A percentile compares a stretch with the other conserved stretches of the same genome.
phyloP scores from a whole-genome alignment of 1,140 invertebrate genomes.

The Achroia grisella region DNA sequence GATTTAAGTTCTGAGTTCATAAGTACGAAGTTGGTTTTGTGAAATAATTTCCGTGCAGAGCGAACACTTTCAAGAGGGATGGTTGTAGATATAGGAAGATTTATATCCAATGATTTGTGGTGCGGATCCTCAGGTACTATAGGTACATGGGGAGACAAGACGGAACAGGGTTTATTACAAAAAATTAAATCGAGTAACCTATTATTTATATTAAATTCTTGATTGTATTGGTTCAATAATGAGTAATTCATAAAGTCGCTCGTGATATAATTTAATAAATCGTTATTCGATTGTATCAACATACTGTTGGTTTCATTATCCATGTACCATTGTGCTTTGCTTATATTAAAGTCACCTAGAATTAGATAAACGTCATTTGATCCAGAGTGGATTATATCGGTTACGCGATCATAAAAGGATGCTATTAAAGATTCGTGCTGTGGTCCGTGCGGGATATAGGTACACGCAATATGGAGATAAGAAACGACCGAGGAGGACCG shows the following conservation, averaged over 20 bases:
- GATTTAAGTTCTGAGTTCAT: conserved; percentile 1
- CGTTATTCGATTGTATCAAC: neutral
- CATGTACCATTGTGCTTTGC: conserved; percentile 1
- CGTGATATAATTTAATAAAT: neutral
- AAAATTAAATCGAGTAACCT: conserved; percentile 5
- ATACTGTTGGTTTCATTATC: neutral
- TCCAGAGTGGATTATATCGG: neutral
- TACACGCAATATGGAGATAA: neutral
- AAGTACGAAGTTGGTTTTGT: neutral
- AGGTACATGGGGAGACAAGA: neutral
- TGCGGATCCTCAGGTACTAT: conserved; percentile 2
- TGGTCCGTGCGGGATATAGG: neutral
- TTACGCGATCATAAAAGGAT: conserved; percentile 2
- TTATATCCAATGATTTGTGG: conserved; percentile 4
- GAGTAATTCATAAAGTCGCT: conserved; percentile 4
- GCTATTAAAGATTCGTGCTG: neutral
- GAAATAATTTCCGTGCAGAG: neutral
- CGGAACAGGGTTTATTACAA: conserved; percentile 1
- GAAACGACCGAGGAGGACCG: neutral
- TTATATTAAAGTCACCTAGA: conserved; percentile 9
- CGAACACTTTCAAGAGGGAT: neutral
- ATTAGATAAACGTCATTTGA: conserved; percentile 6
- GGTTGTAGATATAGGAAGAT: neutral
- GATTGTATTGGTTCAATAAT: conserved; percentile 2
- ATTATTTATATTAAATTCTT: neutral